These are phyloP conservation scores for Lutjanus campechanus DNA, from an alignment of 2,797 vertebrate species.

Conservation along the genomic window DNA sequence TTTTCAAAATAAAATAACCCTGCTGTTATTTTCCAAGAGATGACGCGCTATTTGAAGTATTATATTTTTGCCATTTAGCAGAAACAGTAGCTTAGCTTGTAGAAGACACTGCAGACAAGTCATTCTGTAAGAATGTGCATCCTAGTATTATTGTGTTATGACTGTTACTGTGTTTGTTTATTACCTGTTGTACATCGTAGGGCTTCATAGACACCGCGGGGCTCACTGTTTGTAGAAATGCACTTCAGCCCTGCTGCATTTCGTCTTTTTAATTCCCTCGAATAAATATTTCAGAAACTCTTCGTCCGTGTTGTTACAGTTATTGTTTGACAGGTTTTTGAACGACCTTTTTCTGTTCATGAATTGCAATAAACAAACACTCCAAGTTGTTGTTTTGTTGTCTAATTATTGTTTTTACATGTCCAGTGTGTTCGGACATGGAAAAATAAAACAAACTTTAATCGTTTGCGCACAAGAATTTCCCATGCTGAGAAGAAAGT, in stretches of 20 bases:
- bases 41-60: constrained; percentile 60
- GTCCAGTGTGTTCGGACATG: too few relatives aligned
- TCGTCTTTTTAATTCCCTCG: constrained; percentile 73
- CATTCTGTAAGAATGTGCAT: constrained; percentile 84
- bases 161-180: constrained; percentile 70
- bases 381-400: constrained; percentile 22
- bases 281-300: constrained; percentile 75
- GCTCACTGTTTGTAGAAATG: constrained; percentile 60
- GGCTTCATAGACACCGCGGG: constrained; percentile 55
- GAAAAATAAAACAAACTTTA: too few relatives aligned
- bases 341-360: constrained; percentile 43
- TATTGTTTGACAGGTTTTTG: constrained; percentile 35
- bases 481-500: too few relatives aligned
- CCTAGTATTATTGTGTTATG: constrained; percentile 58
- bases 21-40: constrained; percentile 67
- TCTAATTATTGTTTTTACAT: too few relatives aligned
- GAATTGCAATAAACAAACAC: constrained; percentile 64
- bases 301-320: constrained; percentile 36
- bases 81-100: constrained; percentile 62
- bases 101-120: constrained; percentile 75
- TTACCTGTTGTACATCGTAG: constrained; percentile 64
- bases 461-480: too few relatives aligned
- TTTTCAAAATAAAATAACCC: constrained; percentile 62
- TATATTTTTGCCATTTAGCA: constrained; percentile 58
- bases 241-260: constrained; percentile 63